Percentiles rank a stretch among this genome's conserved stretches.
Conservation (phyloP, 1,140 invertebrate species). For the Agrilus planipennis region DNA sequence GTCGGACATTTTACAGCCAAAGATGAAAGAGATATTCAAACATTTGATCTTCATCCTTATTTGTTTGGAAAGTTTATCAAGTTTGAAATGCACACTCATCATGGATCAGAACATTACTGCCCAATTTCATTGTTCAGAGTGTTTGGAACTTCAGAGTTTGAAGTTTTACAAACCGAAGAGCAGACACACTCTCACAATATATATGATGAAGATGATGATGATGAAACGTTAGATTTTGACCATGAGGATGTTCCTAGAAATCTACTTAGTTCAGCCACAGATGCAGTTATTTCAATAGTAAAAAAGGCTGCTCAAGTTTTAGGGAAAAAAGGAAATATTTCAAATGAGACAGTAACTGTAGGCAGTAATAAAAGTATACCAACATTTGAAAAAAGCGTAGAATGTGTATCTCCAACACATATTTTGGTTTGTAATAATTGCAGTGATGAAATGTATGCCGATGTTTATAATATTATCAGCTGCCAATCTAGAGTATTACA, state of each 20-base stretch:
- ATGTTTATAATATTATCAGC: constrained; percentile 53
- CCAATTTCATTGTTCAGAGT: constrained; percentile 86
- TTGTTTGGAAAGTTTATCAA: constrained; percentile 91
- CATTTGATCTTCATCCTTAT: constrained; percentile 64
- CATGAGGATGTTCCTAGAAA: constrained; percentile 42
- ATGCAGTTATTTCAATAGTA: constrained; percentile 77
- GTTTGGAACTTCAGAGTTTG: constrained; percentile 84
- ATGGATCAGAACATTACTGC: constrained; percentile 95
- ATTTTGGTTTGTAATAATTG: constrained; percentile 59
- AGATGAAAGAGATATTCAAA: constrained; percentile 79
- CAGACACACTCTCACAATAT: constrained; percentile 37
- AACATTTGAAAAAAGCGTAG: constrained; percentile 24
- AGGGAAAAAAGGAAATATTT: constrained; percentile 50
- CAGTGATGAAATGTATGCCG: constrained; percentile 48
- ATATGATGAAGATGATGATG: constrained; percentile 51
- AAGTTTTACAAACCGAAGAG: constrained; percentile 71
- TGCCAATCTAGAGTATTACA: constrained; percentile 45
- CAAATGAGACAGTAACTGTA: constrained; percentile 27
- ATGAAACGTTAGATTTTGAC: constrained; percentile 35
- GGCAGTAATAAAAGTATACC: constrained; percentile 22
- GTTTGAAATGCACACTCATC: constrained; percentile 83
- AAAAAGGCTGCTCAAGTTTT: constrained; percentile 77
- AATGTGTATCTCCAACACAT: constrained; percentile 52
- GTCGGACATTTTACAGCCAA: constrained; percentile 79
- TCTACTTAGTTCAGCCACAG: constrained; percentile 71